Conservation (phyloP, 2,113 vertebrate genomes). For the Pyxicephalus adspersus region DNA sequence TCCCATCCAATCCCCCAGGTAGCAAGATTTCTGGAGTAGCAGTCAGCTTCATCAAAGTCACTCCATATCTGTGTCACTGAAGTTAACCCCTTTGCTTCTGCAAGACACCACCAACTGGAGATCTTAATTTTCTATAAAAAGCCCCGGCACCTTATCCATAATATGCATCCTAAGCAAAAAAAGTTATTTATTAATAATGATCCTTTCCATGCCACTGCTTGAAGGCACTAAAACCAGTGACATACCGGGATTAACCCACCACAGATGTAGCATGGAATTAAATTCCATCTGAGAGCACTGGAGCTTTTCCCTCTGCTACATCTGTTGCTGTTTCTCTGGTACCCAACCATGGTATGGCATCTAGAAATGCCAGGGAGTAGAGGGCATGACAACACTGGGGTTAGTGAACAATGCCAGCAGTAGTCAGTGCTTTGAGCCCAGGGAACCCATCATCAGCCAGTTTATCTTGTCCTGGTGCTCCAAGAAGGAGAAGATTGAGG, state of each 20-base stretch:
- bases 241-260: slow-evolving; percentile 49
- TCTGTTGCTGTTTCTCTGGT: slow-evolving; percentile 20
- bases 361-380: neutral
- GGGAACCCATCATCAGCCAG: too few species aligned
- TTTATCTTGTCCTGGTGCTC: too few species aligned
- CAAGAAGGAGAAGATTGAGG: too few species aligned
- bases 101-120: neutral
- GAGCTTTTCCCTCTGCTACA: slow-evolving; percentile 17
- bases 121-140: neutral
- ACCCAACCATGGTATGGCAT: neutral
- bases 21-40: slow-evolving; percentile 45
- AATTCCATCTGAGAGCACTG: slow-evolving; percentile 34
- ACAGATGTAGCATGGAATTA: slow-evolving; percentile 52
- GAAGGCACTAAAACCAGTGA: neutral
- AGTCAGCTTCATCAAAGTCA: slow-evolving; percentile 50
- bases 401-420: too few species aligned
- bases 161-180: neutral
- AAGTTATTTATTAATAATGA: neutral
- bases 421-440: too few species aligned
- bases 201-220: neutral
- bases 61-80: slow-evolving; percentile 49
- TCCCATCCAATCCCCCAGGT: slow-evolving; percentile 43
- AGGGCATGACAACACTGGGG: too few species aligned
- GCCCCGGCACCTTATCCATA: neutral
- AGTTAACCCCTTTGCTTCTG: slow-evolving; percentile 27